Percentiles rank a stretch among this genome's conserved stretches.
These are phyloP conservation scores for Trilocha varians DNA, from an alignment of 2,888 invertebrate genomes.

Conservation along the genomic window DNA sequence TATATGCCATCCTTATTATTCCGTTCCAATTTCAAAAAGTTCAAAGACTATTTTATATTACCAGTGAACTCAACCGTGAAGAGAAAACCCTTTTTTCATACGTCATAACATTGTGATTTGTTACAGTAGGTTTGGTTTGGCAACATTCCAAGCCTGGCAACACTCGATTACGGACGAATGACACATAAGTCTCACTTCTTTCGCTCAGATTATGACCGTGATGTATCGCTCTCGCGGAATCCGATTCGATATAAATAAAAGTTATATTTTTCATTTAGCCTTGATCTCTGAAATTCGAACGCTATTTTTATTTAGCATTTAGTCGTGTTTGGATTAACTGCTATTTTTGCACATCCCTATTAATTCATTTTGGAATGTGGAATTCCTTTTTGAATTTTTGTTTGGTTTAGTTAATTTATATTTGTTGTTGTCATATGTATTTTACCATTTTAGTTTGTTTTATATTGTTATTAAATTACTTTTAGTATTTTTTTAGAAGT, in stretches of 20 bases:
- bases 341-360: too few relatives aligned
- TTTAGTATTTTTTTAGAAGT: too few relatives aligned
- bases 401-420: too few relatives aligned
- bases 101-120: slow-evolving; percentile 10
- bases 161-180: slow-evolving; percentile 18
- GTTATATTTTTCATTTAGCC: neutral
- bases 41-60: too few relatives aligned
- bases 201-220: slow-evolving; percentile 14
- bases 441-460: too few relatives aligned
- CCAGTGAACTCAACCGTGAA: neutral
- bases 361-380: too few relatives aligned
- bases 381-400: too few relatives aligned
- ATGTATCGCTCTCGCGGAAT: slow-evolving; percentile 3
- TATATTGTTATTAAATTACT: too few relatives aligned
- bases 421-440: too few relatives aligned
- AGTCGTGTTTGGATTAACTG: neutral
- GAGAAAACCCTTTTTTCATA: neutral
- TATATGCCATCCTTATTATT: too few relatives aligned
- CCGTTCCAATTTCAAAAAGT: too few relatives aligned
- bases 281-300: neutral
- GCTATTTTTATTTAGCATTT: neutral
- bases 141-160: slow-evolving; percentile 15
- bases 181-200: slow-evolving; percentile 12
- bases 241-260: neutral
- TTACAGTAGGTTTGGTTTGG: slow-evolving; percentile 19